Base-by-base conservation (phyloP, 2,113 vertebrate species). In the Acanthisitta chloris region DNA sequence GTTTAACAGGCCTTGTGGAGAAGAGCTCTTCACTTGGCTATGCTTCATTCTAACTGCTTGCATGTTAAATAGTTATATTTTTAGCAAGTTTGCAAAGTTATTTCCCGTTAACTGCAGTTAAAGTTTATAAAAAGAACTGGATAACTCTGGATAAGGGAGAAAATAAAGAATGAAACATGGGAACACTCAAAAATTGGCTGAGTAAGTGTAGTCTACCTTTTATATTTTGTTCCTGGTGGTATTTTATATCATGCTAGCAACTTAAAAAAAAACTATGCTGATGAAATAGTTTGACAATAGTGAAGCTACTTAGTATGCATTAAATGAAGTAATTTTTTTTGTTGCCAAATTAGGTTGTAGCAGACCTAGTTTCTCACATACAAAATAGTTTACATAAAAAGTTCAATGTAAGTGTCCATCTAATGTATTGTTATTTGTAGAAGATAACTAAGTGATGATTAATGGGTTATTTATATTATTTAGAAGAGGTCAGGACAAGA, bases 381-480 rank as follows among this genome's bases (percentile, higher is more conserved):
- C 38, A 91, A 17, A 54, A 42, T 57, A 51, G 51, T 95, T 95
- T 94, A 88, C 51, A 59, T 59, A 13, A 69, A 74, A 86, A 77
- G 38, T 40, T 80, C 55, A 85, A 33, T 28, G 57, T 87, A 72
- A 87, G 20, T 34, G 28, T 73, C 31, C 1, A 3, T 69, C 66
- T 81, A 20, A 42, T 66, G 20, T 34, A 85, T 82, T 84, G 31
- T 95, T 95, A 81, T 88, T 88, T 95, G 29, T 38, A 67, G 81
- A 40, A 86, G 46, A 95, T 90, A 95, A 88, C 31, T 25, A 85
- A 70, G n/a, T 86, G 18, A 48, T 73, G 46, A 91, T 79, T 94
- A 85, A 66, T 73, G 48, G 66, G 71, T 81, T 92, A 94, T 93
- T 95, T 92, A 78, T 96, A 78, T 88, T 88, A 87, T 58, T 90